Evolutionary conservation across 2,888 invertebrate genomes (phyloP), one percentile per base, ranked within the genome.

Genomic region (Spodoptera exigua): DNA sequence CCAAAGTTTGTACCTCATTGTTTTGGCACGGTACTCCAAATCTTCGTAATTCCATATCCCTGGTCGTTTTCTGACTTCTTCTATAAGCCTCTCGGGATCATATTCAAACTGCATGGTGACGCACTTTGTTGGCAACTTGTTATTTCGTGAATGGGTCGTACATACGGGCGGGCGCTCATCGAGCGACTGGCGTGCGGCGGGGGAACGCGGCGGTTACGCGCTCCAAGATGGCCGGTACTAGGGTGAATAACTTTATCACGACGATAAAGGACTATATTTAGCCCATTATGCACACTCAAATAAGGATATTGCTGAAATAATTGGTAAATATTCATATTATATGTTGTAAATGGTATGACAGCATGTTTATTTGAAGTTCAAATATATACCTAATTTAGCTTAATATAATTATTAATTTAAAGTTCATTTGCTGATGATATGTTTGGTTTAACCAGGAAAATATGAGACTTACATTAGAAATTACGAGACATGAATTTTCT

Each of bases 31-130:
- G 66, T 93, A 92, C 10, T 90, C 89, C 2, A 82, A 58, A 61
- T 90, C 82, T 3, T 89, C 89, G 65, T 81, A 85, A 76, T 94
- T 89, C 94, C 94, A 94, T 75, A 94, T 85, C 0, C 91, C 93
- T 0, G 91, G 93, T 0, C 93, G 89, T 66, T 89, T 93, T 61
- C 80, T 87, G 32, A 94, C 88, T 73, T 91, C 93, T 34, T 89
- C 86, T 48, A 94, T 93, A 2, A 94, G 82, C 12, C 83, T 79
- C 65, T 93, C 93, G 0, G 93, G 93, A 51, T 93, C 93, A 74
- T 92, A 94, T 86, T 93, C 94, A 61, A 92, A 92, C 72, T 92
- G 91, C 88, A 92, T 90, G 43, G 47, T 71, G 35, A 48, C 21
- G 18, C n/a, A 43, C 32, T 16, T 17, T 44, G 37, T 35, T 55